phyloP scores from a whole-genome alignment of 2,888 invertebrate species.

The Allolobophora icterica region DNA sequence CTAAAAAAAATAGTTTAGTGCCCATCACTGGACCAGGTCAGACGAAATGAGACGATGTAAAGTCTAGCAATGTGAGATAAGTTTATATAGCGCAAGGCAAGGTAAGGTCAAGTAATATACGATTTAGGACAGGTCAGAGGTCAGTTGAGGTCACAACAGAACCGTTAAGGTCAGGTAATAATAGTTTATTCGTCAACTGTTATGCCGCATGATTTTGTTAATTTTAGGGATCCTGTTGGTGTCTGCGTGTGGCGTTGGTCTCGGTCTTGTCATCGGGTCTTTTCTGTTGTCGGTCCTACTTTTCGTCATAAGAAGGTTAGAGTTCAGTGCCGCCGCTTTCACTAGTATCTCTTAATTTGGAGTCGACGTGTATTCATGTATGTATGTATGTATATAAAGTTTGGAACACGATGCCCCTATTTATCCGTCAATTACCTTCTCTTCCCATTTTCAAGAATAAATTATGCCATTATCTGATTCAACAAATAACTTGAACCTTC shows the following conservation, averaged over 20 bases:
- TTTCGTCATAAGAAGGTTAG: slow-evolving; percentile 25
- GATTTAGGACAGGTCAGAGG: background rate
- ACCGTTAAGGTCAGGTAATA: background rate
- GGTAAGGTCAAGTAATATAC: background rate
- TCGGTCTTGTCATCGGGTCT: slow-evolving; percentile 33
- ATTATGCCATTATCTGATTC: too few species aligned
- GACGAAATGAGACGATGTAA: too few species aligned
- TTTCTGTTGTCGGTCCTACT: slow-evolving; percentile 32
- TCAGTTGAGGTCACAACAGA: background rate
- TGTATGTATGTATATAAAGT: too few species aligned
- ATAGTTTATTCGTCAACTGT: background rate
- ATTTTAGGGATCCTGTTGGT: slow-evolving; percentile 41
- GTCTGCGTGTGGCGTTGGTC: slow-evolving; percentile 41
- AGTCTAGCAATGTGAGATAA: too few species aligned
- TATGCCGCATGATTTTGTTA: background rate
- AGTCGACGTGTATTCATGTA: too few species aligned
- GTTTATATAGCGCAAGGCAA: too few species aligned
- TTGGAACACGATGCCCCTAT: too few species aligned
- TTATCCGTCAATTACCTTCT: too few species aligned
- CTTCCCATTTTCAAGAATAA: too few species aligned
- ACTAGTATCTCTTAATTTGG: background rate
- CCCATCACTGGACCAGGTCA: too few species aligned
- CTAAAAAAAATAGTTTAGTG: too few species aligned
- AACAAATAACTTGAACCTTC: too few species aligned
- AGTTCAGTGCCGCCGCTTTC: background rate